Evolutionary conservation across 2,797 vertebrate genomes (phyloP), one percentile per base, ranked within the genome.

Genomic region (Girardinus metallicus): DNA sequence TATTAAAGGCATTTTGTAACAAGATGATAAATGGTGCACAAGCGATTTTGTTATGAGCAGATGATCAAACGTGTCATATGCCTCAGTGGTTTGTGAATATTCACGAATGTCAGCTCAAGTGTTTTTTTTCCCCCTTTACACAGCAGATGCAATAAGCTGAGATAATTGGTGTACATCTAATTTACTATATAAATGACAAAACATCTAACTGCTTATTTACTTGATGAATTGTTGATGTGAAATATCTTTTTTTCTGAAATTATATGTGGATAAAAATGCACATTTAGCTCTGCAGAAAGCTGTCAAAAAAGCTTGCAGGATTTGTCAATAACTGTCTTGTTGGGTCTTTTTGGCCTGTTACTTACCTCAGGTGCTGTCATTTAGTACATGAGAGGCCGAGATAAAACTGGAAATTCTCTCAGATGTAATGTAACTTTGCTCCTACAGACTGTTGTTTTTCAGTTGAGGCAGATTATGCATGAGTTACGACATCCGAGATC

Each of bases 31-130:
- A 93, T 92, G 91, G 88, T 76, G 78, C 79, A 68, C 86, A 90
- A 87, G 86, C 77, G 80, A 83, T 92, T 94, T 91, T 87, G 91
- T 92, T 90, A 92, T 88, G 90, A 93, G 91, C 91, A 93, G 92
- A 94, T 95, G 92, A 95, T 95, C 93, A 94, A 93, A 94, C 66
- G 86, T 94, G 93, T 95, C 93, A 92, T 77, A 92, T 85, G 94
- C 93, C 82, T 92, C 93, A 91, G 89, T 91, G 90, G 88, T 91
- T 94, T 89, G 87, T 94, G 91, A 93, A 94, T 94, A 92, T 94
- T 94, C 91, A 89, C 78, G 85, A 90, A 91, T 91, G 82, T 92
- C 91, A 85, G 80, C 79, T 85, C 72, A 21, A 84, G 81, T 87
- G 78, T 39, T 47, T 81, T 74, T 83, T 77, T 80, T 53, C 77